These are phyloP conservation scores for Ciconia nigra DNA, from an alignment of 2,797 vertebrate species.

Conservation along the genomic window DNA sequence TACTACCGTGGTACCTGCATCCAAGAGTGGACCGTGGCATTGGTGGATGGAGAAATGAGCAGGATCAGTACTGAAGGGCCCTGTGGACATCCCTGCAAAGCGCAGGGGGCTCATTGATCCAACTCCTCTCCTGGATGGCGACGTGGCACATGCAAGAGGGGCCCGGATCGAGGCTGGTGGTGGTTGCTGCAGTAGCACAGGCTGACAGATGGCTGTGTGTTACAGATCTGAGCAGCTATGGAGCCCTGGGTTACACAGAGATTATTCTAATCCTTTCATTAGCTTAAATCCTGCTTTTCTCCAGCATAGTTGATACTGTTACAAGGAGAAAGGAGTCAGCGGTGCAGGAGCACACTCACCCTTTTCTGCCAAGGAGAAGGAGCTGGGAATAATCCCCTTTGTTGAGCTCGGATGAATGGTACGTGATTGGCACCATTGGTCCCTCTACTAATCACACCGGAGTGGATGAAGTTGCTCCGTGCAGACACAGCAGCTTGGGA, in stretches of 20 bases:
- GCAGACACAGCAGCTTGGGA: neutral
- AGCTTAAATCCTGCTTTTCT: slow-evolving; percentile 14
- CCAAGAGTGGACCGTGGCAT: neutral
- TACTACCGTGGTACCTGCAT: neutral
- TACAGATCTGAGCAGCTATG: neutral
- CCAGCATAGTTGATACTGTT: neutral
- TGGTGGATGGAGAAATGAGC: neutral
- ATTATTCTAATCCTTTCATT: slow-evolving; percentile 44
- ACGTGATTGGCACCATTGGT: neutral
- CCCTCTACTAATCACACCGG: neutral
- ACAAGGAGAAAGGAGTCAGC: neutral
- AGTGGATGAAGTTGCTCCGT: neutral
- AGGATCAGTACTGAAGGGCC: neutral
- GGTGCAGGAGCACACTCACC: neutral
- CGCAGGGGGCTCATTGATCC: neutral
- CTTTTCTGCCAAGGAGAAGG: neutral
- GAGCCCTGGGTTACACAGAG: neutral
- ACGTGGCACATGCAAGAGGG: neutral
- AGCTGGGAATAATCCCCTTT: neutral
- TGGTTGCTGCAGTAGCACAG: neutral
- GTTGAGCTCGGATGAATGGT: neutral
- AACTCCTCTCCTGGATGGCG: neutral
- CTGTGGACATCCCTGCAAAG: neutral
- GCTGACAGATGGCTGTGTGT: neutral
- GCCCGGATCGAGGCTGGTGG: rapidly evolving